Conservation (phyloP, 1,140 invertebrate genomes). For the Leptopilina boulardi region DNA sequence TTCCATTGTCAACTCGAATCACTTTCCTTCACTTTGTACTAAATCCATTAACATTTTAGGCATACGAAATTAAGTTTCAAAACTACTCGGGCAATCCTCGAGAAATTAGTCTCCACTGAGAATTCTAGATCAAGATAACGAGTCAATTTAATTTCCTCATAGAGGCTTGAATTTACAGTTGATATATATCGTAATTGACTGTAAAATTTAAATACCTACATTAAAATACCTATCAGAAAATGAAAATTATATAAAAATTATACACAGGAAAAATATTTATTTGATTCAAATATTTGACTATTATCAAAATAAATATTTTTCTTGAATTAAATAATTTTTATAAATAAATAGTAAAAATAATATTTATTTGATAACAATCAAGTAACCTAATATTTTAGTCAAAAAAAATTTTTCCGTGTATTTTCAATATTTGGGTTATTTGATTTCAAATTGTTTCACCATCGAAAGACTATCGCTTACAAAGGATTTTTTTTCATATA, state of each 20-base stretch:
- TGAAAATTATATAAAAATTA: background rate
- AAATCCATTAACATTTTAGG: constrained; percentile 12
- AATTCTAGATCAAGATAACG: background rate
- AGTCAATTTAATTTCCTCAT: background rate
- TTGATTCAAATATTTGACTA: too few species aligned
- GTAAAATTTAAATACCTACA: too few species aligned
- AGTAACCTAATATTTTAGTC: background rate
- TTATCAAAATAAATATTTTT: too few species aligned
- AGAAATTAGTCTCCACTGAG: background rate
- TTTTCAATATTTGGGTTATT: too few species aligned
- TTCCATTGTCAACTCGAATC: constrained; percentile 13
- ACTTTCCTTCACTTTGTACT: constrained; percentile 1
- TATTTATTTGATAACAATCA: too few species aligned
- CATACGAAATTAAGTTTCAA: background rate
- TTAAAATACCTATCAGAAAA: background rate
- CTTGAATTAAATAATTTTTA: too few species aligned
- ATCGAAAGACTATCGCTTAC: too few species aligned
- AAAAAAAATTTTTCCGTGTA: background rate
- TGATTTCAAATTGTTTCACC: too few species aligned
- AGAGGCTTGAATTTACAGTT: background rate
- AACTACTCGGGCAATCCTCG: constrained; percentile 1
- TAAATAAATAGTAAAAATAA: too few species aligned
- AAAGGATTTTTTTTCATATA: too few species aligned
- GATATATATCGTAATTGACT: too few species aligned
- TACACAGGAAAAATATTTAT: too few species aligned